phyloP scores from a whole-genome alignment of 2,797 vertebrate genomes.

The Rhinatrema bivittatum region DNA sequence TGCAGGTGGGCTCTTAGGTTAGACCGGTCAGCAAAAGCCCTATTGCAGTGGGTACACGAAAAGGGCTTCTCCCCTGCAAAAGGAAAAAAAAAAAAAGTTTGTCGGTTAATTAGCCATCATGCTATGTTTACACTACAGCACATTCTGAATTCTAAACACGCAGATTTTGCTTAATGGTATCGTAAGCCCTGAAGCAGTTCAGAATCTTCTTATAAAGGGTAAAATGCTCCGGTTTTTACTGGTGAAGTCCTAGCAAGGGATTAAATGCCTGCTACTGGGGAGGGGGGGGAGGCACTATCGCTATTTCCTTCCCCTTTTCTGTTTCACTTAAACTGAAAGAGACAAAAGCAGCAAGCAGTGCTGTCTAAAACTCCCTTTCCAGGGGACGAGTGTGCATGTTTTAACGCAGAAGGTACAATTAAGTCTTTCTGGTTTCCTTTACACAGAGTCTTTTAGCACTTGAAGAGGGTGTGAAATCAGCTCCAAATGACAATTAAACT shows the following conservation, averaged over 20 bases:
- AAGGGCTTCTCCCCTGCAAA: slow-evolving; percentile 65
- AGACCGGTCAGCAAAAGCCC: slow-evolving; percentile 93
- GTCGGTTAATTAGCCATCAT: too few species aligned
- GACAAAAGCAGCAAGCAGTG: slow-evolving; percentile 25
- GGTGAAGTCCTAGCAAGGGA: slow-evolving; percentile 36
- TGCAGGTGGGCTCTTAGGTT: slow-evolving; percentile 95
- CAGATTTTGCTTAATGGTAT: too few species aligned
- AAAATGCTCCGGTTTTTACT: slow-evolving; percentile 16
- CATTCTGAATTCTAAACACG: too few species aligned
- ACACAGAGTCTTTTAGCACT: slow-evolving; percentile 36
- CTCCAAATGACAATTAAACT: slow-evolving; percentile 49
- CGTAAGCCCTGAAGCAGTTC: too few species aligned
- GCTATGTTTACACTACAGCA: too few species aligned
- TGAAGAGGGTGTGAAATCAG: slow-evolving; percentile 62
- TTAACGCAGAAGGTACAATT: slow-evolving; percentile 46
- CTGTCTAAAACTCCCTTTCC: slow-evolving; percentile 36
- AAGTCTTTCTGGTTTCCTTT: slow-evolving; percentile 33
- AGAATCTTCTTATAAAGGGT: too few species aligned
- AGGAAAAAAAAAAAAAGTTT: background rate
- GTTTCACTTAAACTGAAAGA: slow-evolving; percentile 28
- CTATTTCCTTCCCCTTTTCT: slow-evolving; percentile 37
- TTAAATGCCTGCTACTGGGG: slow-evolving; percentile 25
- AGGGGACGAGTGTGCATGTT: slow-evolving; percentile 36
- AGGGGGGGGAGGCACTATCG: background rate
- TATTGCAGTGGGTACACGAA: slow-evolving; percentile 81